Evolutionary conservation across 2,113 vertebrate genomes (phyloP), one percentile per base, ranked within the genome.

Genomic region (Sinosuthora webbiana): DNA sequence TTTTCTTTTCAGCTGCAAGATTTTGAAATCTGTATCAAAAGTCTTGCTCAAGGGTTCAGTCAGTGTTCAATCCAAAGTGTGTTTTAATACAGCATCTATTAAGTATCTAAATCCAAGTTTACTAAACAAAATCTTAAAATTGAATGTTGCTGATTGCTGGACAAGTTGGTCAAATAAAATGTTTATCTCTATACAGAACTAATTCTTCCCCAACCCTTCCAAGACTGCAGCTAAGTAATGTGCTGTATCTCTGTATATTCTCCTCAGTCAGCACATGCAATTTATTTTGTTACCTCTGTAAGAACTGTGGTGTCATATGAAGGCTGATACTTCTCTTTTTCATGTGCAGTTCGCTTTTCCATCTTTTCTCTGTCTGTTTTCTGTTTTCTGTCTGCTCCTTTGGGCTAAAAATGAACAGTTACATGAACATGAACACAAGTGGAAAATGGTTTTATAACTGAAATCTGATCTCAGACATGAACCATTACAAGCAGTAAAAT

Each of bases 351-450:
- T 96, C 98, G 95, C 90, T 98, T 98, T 96, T 98, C 98, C 98
- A 98, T 98, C 94, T 98, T 98, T 95, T 98, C 98, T 96, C 98
- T 96, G 93, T 98, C 98, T 21, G 98, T 98, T 95, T 98, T 98
- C 97, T 98, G 98, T 95, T 98, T 98, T 88, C 98, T 97, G 94
- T 98, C 98, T 89, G 98, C 98, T 97, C 98, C 98, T 97, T 98
- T 98, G 86, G 98, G 98, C 98, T 98, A 96, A 84, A 98, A 98
- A 93, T 9, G 39, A 96, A 96, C 23, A 94, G 56, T 92, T 84
- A 92, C 3, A 4, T 83, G 89, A 96, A 83, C 68, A 75, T 76
- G 41, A 89, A 75, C 25, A 52, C n/a, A 88, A 79, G 23, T 13
- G 31, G 67, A 78, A 82, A 88, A 75, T 2, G 25, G 9, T 23